phyloP scores from a whole-genome alignment of 2,888 invertebrate species.

The Callyntrura sp. region DNA sequence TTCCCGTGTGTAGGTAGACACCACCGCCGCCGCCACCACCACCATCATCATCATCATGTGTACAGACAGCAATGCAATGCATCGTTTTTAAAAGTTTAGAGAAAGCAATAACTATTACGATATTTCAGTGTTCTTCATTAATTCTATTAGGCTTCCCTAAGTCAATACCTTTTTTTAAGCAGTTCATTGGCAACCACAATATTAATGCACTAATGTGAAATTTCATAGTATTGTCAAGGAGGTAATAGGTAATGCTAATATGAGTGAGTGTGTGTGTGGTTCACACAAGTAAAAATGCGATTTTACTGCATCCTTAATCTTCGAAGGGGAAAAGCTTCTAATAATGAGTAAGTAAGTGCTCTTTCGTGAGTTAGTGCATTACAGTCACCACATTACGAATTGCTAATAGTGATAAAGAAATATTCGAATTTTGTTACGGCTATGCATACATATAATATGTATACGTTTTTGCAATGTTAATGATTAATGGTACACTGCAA shows the following conservation, averaged over 20 bases:
- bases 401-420: conserved; percentile 6
- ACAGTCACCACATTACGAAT: neutral
- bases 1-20: neutral
- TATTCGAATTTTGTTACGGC: conserved; percentile 22
- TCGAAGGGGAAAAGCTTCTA: conserved; percentile 30
- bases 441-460: neutral
- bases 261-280: neutral
- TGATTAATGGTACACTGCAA: conserved; percentile 1
- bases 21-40: too few relatives aligned
- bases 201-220: neutral
- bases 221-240: neutral
- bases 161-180: conserved; percentile 11
- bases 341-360: conserved; percentile 55
- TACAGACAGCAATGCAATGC: neutral
- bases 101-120: conserved; percentile 21
- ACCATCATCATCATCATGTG: neutral
- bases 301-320: conserved; percentile 56
- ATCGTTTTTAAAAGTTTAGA: neutral
- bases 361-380: conserved; percentile 56
- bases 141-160: neutral
- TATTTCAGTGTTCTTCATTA: conserved; percentile 22
- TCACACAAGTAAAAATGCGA: conserved; percentile 10
- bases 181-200: conserved; percentile 26
- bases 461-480: neutral
- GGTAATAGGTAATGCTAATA: neutral